Conservation (phyloP, 2,888 invertebrate genomes). For the Xestia rhomboidea region DNA sequence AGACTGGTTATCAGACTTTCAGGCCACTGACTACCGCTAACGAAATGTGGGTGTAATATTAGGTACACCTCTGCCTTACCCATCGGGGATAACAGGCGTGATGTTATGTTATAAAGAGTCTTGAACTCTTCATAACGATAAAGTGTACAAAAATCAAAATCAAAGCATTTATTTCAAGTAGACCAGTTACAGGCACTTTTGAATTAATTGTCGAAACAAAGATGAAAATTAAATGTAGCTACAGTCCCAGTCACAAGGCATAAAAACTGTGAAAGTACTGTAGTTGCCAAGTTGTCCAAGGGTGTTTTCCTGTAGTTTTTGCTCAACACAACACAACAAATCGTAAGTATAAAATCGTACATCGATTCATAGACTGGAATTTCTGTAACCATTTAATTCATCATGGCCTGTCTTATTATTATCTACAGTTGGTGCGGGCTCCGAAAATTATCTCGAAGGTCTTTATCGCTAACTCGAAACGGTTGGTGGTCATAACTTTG, state of each 20-base stretch:
- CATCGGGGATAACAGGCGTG: not conserved
- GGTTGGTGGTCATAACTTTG: constrained; percentile 62
- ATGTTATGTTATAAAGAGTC: not conserved
- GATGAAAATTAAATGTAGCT: too few species aligned
- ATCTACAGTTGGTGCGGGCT: constrained; percentile 50
- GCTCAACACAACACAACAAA: not conserved
- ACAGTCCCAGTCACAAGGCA: too few species aligned
- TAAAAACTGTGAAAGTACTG: too few species aligned
- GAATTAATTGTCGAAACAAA: too few species aligned
- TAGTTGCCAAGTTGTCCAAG: too few species aligned
- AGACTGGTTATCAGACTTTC: too few species aligned
- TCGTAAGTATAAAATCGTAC: not conserved
- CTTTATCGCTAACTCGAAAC: constrained; percentile 58
- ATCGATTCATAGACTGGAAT: not conserved
- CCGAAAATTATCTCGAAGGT: constrained; percentile 63
- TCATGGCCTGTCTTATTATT: constrained; percentile 31
- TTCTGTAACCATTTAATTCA: constrained; percentile 27
- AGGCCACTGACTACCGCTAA: too few species aligned
- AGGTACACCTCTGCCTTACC: not conserved
- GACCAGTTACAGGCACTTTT: too few species aligned
- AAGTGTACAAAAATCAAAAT: too few species aligned
- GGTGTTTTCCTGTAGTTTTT: not conserved
- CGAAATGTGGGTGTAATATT: not conserved
- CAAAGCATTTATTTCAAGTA: too few species aligned
- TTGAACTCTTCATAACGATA: too few species aligned